Conservation (phyloP, 2,113 vertebrate genomes). For the Todiramphus saurophagus region DNA sequence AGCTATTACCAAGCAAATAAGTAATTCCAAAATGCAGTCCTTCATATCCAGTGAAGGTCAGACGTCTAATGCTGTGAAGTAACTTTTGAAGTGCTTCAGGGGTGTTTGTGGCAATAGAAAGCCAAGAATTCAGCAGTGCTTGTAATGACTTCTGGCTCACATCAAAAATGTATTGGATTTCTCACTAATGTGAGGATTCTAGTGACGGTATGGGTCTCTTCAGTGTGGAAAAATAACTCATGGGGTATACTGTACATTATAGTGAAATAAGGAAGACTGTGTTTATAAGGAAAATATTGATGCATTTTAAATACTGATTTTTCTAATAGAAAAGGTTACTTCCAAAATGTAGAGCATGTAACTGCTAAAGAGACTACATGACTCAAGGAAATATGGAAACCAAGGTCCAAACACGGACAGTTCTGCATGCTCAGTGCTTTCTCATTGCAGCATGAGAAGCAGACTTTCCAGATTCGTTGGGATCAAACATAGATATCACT, state of each 20-base stretch:
- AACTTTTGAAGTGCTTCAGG: not conserved
- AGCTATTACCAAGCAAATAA: constrained; percentile 32
- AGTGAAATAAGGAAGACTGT: not conserved
- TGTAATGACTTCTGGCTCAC: not conserved
- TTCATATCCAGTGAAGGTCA: not conserved
- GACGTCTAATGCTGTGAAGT: not conserved
- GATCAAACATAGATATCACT: not conserved
- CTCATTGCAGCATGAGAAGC: not conserved
- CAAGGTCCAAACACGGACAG: not conserved
- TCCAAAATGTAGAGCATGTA: fast-evolving
- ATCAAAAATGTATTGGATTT: not conserved
- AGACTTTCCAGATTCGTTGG: not conserved
- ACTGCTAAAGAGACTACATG: not conserved
- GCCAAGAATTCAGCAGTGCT: not conserved
- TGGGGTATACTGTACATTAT: not conserved
- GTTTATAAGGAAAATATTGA: not conserved
- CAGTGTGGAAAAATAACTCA: not conserved
- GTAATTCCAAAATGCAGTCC: constrained; percentile 21
- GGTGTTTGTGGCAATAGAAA: not conserved
- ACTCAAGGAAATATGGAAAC: not conserved
- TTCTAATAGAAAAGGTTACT: not conserved
- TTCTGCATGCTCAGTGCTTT: not conserved
- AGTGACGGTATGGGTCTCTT: not conserved
- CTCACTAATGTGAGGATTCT: not conserved
- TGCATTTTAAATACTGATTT: not conserved